Conservation (phyloP, 2,797 vertebrate species). For the Rachycentron canadum region DNA sequence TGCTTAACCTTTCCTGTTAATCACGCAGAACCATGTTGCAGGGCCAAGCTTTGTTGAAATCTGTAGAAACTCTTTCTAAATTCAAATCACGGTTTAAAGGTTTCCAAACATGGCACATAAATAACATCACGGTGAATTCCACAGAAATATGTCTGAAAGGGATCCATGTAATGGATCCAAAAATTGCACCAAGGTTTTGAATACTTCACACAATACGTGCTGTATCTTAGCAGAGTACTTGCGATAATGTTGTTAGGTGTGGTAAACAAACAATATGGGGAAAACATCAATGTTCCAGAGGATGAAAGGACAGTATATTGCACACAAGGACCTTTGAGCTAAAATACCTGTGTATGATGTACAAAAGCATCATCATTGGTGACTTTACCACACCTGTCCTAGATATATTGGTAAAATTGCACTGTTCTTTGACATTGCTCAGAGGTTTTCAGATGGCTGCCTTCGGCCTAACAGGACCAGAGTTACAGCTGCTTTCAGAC, state of each 20-base stretch:
- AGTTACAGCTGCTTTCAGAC: slow-evolving; percentile 69
- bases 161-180: background rate
- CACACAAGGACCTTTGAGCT: background rate
- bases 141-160: slow-evolving; percentile 3
- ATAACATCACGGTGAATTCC: slow-evolving; percentile 11
- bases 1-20: slow-evolving; percentile 4
- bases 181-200: background rate
- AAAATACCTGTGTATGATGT: background rate
- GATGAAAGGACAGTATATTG: slow-evolving; percentile 8
- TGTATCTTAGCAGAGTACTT: background rate
- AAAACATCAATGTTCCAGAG: background rate
- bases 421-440: background rate
- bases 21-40: slow-evolving; percentile 5
- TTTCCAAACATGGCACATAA: slow-evolving; percentile 14
- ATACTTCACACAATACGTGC: background rate
- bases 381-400: slow-evolving; percentile 2
- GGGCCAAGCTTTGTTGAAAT: slow-evolving; percentile 8
- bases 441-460: slow-evolving; percentile 41
- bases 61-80: slow-evolving; percentile 6
- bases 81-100: slow-evolving; percentile 5
- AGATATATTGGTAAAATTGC: background rate
- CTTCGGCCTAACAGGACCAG: slow-evolving; percentile 66
- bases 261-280: background rate
- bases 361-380: background rate
- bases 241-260: background rate